Conservation (phyloP, 2,113 vertebrate genomes). For the Cyprichromis sp. region DNA sequence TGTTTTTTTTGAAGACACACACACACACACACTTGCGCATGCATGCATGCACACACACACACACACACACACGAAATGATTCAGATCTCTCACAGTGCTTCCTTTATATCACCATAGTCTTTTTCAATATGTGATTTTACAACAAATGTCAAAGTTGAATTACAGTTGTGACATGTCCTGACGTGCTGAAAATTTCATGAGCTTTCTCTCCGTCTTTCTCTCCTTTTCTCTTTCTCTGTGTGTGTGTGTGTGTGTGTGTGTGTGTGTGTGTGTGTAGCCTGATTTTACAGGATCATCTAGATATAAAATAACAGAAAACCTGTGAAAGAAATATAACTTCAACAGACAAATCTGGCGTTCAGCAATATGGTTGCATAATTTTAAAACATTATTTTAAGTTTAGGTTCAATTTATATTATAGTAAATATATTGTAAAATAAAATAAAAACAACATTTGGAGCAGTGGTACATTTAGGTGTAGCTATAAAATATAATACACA, state of each 20-base stretch:
- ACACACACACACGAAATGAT: neutral
- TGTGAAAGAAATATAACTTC: neutral
- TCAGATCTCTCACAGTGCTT: conserved; percentile 13
- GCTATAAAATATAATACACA: neutral
- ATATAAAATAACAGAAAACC: neutral
- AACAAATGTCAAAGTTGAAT: conserved; percentile 40
- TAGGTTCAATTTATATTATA: neutral
- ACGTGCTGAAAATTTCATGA: neutral
- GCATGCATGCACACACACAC: neutral
- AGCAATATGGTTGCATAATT: neutral
- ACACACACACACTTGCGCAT: neutral
- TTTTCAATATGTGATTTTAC: conserved; percentile 41
- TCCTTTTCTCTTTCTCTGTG: neutral
- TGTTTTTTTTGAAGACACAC: neutral
- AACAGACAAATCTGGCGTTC: neutral
- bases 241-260: neutral
- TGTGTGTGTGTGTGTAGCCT: neutral
- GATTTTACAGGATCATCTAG: neutral
- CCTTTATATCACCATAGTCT: conserved; percentile 15
- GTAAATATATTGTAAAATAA: neutral
- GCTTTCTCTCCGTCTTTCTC: neutral
- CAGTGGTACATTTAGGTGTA: neutral
- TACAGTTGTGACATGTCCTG: neutral
- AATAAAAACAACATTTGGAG: neutral
- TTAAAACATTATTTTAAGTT: neutral